Percentiles rank a stretch among this genome's conserved stretches.
phyloP scores from a whole-genome alignment of 2,888 invertebrate genomes.

The Cryptosula pallasiana region DNA sequence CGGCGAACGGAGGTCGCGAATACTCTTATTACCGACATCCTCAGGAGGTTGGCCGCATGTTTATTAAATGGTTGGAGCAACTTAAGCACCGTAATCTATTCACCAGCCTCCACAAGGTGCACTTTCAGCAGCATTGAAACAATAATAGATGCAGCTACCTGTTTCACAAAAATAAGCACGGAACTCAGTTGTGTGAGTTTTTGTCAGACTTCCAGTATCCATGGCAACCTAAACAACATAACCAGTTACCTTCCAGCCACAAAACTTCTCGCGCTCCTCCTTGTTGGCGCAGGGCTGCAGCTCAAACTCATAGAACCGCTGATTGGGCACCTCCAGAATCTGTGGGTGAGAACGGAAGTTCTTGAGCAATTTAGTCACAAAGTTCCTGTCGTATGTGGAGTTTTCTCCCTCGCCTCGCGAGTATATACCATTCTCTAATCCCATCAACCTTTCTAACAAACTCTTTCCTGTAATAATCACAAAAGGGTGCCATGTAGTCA shows the following conservation, averaged over 20 bases:
- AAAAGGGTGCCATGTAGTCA: neutral
- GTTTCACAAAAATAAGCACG: no score
- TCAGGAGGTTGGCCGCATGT: no score
- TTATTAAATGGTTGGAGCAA: no score
- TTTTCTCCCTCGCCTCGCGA: neutral
- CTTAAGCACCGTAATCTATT: no score
- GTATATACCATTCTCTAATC: neutral
- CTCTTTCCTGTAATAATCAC: neutral
- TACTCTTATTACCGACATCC: no score
- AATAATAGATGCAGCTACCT: no score
- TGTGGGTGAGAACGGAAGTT: conserved; percentile 47
- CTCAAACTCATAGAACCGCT: conserved; percentile 41
- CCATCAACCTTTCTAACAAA: conserved; percentile 20
- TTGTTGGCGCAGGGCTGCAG: conserved; percentile 34
- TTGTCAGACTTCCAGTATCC: no score
- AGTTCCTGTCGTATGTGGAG: conserved; percentile 28
- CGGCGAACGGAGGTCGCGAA: no score
- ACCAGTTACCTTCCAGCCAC: conserved; percentile 32
- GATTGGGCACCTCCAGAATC: conserved; percentile 39
- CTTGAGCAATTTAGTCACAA: conserved; percentile 44
- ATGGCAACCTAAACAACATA: no score
- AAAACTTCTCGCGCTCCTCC: conserved; percentile 31
- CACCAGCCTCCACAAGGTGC: no score
- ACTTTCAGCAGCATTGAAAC: no score
- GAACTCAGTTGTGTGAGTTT: no score